phyloP scores from a whole-genome alignment of 1,140 invertebrate species.

The Drosophila chauvacae region DNA sequence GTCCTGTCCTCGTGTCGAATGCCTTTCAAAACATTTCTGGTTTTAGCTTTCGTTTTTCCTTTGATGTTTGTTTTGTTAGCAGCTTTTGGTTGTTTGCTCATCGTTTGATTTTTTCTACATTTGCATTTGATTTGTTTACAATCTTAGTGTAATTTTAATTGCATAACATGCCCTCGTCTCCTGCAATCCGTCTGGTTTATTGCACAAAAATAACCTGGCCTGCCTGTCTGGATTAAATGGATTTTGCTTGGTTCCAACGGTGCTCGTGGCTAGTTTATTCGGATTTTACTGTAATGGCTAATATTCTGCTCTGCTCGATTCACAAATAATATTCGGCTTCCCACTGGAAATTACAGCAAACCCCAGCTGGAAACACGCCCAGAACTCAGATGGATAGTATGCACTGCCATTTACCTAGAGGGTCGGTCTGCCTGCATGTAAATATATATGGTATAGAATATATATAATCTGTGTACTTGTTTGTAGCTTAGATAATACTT shows the following conservation, averaged over 20 bases:
- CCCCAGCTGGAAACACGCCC: conserved; percentile 21
- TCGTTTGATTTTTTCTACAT: conserved; percentile 83
- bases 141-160: conserved; percentile 74
- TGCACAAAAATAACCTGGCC: conserved; percentile 67
- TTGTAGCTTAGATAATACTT: conserved; percentile 83
- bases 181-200: conserved; percentile 54
- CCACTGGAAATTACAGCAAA: conserved; percentile 26
- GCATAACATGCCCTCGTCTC: conserved; percentile 62
- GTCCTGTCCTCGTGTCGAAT: conserved; percentile 51
- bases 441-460: conserved; percentile 45
- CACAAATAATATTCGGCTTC: conserved; percentile 6
- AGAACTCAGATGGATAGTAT: conserved; percentile 47
- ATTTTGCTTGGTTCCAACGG: conserved; percentile 50
- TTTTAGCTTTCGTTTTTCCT: conserved; percentile 51
- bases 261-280: conserved; percentile 37
- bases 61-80: conserved; percentile 68
- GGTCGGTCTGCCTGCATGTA: conserved; percentile 39
- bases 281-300: conserved; percentile 22
- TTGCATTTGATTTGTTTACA: conserved; percentile 66
- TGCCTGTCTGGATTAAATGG: conserved; percentile 11
- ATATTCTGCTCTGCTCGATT: conserved; percentile 7
- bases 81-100: conserved; percentile 84
- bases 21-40: conserved; percentile 54
- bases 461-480: conserved; percentile 53
- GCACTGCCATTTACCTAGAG: conserved; percentile 40